A percentile compares a stretch with the other conserved stretches of the same genome.
Evolutionary conservation across 37 sponge, comb jelly and placozoan genomes (phyloP).

Genomic region (Haliclona indistincta): DNA sequence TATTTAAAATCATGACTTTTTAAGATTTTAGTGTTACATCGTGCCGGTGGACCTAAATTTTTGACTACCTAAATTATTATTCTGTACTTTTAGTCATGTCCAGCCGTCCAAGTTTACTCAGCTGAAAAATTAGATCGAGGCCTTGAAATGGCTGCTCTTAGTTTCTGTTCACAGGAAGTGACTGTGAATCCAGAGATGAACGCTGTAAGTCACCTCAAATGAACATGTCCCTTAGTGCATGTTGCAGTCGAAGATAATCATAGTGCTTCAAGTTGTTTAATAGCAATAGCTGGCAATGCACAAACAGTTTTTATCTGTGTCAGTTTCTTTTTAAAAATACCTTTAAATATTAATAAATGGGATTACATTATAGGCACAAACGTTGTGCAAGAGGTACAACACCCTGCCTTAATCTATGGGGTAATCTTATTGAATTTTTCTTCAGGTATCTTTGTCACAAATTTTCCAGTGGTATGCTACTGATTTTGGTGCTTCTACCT

Average conservation of each 20-base stretch:
- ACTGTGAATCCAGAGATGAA: slow-evolving; percentile 15
- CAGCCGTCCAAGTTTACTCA: slow-evolving; percentile 86
- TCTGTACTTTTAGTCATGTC: slow-evolving; percentile 68
- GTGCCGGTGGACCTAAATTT: too few species aligned
- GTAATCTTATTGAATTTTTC: not conserved
- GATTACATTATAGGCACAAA: too few species aligned
- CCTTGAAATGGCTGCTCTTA: slow-evolving; percentile 55
- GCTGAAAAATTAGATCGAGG: slow-evolving; percentile 63
- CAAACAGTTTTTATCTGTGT: too few species aligned
- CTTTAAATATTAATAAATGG: too few species aligned
- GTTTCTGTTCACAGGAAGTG: slow-evolving; percentile 79
- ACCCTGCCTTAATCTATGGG: too few species aligned
- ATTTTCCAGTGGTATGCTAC: slow-evolving; percentile 80
- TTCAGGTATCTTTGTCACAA: slow-evolving; percentile 66
- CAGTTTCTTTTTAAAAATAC: too few species aligned
- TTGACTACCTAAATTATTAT: not conserved
- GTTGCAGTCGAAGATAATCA: too few species aligned
- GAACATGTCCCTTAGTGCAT: too few species aligned
- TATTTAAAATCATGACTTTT: not conserved
- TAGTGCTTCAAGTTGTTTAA: not conserved
- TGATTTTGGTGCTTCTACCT: slow-evolving; percentile 68
- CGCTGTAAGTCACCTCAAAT: slow-evolving; percentile 7
- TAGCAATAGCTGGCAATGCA: too few species aligned
- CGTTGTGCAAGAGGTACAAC: too few species aligned
- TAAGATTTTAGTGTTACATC: not conserved